Evolutionary conservation across 2,797 vertebrate species (phyloP).

Genomic region (Phataginus tricuspis): DNA sequence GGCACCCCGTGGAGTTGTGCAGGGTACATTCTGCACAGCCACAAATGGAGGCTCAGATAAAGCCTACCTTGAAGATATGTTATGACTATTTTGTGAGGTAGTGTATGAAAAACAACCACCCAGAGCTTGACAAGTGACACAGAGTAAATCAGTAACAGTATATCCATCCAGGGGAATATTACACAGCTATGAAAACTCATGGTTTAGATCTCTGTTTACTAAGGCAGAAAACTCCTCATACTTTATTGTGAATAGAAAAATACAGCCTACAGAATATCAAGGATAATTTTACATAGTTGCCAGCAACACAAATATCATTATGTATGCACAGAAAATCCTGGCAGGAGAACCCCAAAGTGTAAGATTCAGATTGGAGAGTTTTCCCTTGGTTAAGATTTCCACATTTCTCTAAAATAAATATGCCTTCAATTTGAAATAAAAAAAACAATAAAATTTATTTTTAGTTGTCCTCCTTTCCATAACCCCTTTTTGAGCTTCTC

Average conservation of each 20-base stretch:
- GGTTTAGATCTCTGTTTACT: not conserved
- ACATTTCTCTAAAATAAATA: not conserved
- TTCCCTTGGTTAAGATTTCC: not conserved
- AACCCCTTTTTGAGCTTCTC: not conserved
- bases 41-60: not conserved
- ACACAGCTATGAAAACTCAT: not conserved
- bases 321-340: not conserved
- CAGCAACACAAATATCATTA: not conserved
- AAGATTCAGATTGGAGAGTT: not conserved
- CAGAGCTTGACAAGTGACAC: not conserved
- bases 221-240: not conserved
- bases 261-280: not conserved
- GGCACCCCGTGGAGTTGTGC: fast-evolving
- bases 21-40: not conserved
- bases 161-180: not conserved
- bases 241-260: not conserved
- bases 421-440: not conserved
- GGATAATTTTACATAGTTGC: not conserved
- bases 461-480: not conserved
- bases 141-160: not conserved
- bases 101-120: not conserved
- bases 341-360: not conserved
- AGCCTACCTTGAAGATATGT: not conserved
- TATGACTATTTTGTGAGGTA: not conserved
- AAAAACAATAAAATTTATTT: not conserved